Conservation (phyloP, 2,113 vertebrate genomes). For the Nothobranchius kuhntae region DNA sequence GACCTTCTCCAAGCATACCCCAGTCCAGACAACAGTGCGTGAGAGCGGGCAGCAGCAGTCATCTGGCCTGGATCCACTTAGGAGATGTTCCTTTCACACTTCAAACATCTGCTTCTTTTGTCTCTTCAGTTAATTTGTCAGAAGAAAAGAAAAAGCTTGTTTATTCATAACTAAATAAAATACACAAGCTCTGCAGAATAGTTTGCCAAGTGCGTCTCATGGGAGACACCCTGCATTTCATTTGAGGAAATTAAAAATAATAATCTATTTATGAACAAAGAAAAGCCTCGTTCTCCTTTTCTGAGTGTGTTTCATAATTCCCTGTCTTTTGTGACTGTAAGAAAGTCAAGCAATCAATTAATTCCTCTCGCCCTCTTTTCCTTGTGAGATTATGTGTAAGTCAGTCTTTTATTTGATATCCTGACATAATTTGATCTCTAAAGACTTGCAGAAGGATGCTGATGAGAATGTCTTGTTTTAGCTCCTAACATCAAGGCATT, state of each 20-base stretch:
- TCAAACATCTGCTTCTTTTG: constrained; percentile 63
- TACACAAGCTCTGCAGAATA: constrained; percentile 48
- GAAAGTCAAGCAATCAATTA: constrained; percentile 66
- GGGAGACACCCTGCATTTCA: constrained; percentile 73
- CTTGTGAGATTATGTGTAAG: constrained; percentile 66
- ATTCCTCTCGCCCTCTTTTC: constrained; percentile 35
- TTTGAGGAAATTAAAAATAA: constrained; percentile 81
- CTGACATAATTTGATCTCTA: constrained; percentile 72
- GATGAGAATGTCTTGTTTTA: constrained; percentile 65
- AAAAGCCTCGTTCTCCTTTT: constrained; percentile 42
- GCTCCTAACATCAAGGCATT: constrained; percentile 65
- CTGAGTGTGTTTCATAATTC: constrained; percentile 60
- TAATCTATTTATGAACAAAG: constrained; percentile 80
- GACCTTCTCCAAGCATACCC: neutral
- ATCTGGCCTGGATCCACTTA: constrained; percentile 20
- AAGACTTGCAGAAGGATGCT: constrained; percentile 59
- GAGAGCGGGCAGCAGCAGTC: neutral
- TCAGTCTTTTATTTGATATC: constrained; percentile 70
- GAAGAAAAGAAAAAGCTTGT: constrained; percentile 52
- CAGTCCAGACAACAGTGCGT: neutral
- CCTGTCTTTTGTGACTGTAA: constrained; percentile 38
- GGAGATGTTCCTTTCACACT: constrained; percentile 41
- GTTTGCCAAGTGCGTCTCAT: constrained; percentile 60
- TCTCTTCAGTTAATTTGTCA: constrained; percentile 53
- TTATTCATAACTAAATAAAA: constrained; percentile 64